Evolutionary conservation across 2,888 invertebrate genomes (phyloP).

Genomic region (Drosophila nr. perissopoda): DNA sequence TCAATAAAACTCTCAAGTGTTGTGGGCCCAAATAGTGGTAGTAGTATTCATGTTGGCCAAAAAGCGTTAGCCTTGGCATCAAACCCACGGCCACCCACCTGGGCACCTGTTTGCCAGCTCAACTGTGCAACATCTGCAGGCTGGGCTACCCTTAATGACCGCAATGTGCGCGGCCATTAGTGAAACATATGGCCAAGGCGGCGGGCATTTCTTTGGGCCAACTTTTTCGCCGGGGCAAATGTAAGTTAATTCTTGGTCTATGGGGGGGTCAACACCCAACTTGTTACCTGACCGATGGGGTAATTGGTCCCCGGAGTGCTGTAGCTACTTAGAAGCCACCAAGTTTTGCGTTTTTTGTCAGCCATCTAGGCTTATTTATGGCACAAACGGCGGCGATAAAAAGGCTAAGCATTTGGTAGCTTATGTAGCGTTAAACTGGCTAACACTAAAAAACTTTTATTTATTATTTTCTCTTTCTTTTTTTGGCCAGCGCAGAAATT

Average conservation of each 20-base stretch:
- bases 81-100: conserved; percentile 16
- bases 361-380: conserved; percentile 72
- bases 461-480: background rate
- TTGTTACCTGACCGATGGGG: conserved; percentile 64
- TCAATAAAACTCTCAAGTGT: conserved; percentile 38
- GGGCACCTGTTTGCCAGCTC: conserved; percentile 27
- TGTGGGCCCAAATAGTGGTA: conserved; percentile 2
- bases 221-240: conserved; percentile 61
- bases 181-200: conserved; percentile 71
- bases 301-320: conserved; percentile 75
- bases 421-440: conserved; percentile 53
- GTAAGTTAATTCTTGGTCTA: conserved; percentile 75
- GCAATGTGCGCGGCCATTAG: conserved; percentile 78
- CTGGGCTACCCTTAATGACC: conserved; percentile 65
- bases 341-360: conserved; percentile 44
- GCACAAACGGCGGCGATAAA: conserved; percentile 64
- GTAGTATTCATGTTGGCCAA: conserved; percentile 23
- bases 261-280: conserved; percentile 55
- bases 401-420: conserved; percentile 65
- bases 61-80: conserved; percentile 2
- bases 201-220: conserved; percentile 55
- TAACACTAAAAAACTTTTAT: conserved; percentile 39
- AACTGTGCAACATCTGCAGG: conserved; percentile 51
- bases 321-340: conserved; percentile 73
- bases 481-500: conserved; percentile 48